phyloP scores from a whole-genome alignment of 2,797 vertebrate species.

The Manis javanica region DNA sequence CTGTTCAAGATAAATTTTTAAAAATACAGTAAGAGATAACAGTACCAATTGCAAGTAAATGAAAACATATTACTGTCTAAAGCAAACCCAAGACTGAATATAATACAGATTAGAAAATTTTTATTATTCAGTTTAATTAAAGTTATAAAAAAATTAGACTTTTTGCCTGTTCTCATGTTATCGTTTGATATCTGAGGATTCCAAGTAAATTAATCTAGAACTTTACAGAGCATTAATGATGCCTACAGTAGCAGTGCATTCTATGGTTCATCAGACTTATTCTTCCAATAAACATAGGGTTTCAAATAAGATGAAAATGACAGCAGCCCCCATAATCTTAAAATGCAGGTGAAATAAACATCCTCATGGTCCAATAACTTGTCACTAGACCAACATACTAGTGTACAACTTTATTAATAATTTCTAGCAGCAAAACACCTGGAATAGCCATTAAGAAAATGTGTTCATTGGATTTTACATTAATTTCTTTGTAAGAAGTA shows the following conservation, averaged over 20 bases:
- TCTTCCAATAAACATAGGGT: conserved; percentile 62
- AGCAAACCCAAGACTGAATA: conserved; percentile 68
- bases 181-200: conserved; percentile 61
- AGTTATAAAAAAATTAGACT: conserved; percentile 46
- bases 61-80: conserved; percentile 63
- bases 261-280: conserved; percentile 45
- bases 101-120: conserved; percentile 63
- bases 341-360: conserved; percentile 59
- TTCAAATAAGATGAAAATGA: conserved; percentile 63
- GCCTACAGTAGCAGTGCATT: conserved; percentile 33
- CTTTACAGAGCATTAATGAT: conserved; percentile 66
- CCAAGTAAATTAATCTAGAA: conserved; percentile 61
- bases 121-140: conserved; percentile 73
- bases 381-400: conserved; percentile 68
- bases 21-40: conserved; percentile 61
- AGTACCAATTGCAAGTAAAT: conserved; percentile 36
- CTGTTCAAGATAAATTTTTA: conserved; percentile 48
- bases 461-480: conserved; percentile 74
- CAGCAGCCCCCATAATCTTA: conserved; percentile 67
- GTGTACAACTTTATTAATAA: conserved; percentile 77
- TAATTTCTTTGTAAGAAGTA: conserved; percentile 77
- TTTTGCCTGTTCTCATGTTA: conserved; percentile 61
- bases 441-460: conserved; percentile 79
- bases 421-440: conserved; percentile 80
- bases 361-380: conserved; percentile 62